Evolutionary conservation across 2,797 vertebrate species (phyloP).

Genomic region (Megaceryle alcyon): DNA sequence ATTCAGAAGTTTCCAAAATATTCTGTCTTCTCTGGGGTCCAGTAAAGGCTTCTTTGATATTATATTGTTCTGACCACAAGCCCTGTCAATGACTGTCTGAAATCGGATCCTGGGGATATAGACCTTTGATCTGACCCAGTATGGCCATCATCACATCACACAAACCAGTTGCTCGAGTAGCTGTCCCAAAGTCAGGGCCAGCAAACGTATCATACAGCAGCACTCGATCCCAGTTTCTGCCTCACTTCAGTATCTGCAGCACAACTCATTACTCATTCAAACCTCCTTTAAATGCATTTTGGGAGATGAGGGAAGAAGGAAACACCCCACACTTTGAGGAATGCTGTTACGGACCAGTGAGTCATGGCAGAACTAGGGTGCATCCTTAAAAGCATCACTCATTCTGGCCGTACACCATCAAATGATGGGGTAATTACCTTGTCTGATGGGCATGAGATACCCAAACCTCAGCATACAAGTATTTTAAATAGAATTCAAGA

Average conservation of each 20-base stretch:
- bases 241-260: neutral
- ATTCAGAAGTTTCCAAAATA: neutral
- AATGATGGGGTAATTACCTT: neutral
- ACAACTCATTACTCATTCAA: neutral
- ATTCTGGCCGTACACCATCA: neutral
- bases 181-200: neutral
- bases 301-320: neutral
- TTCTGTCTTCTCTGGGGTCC: neutral
- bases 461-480: neutral
- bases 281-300: neutral
- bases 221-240: fast-evolving
- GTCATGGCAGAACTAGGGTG: neutral
- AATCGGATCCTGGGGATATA: fast-evolving
- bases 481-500: neutral
- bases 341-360: neutral
- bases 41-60: neutral
- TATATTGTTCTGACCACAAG: neutral
- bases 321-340: neutral
- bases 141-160: neutral
- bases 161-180: neutral
- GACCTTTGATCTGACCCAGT: neutral
- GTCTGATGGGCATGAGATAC: neutral
- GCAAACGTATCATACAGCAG: fast-evolving
- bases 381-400: neutral
- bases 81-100: neutral